These are phyloP conservation scores for Murina feae DNA, from an alignment of 2,113 vertebrate genomes.

Conservation along the genomic window DNA sequence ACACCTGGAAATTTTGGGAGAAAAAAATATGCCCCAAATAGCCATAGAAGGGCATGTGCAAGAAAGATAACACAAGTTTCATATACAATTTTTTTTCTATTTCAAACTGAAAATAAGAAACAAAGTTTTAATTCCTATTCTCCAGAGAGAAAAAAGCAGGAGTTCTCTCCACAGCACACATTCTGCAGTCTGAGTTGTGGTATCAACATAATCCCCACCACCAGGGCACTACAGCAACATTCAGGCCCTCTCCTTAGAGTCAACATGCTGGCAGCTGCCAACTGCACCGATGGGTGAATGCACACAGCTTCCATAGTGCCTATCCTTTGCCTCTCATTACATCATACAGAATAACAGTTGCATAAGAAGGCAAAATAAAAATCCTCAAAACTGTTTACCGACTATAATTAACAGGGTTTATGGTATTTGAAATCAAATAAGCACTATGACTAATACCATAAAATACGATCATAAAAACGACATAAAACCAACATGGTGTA, in stretches of 20 bases:
- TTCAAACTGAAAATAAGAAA: constrained; percentile 23
- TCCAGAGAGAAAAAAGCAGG: background rate
- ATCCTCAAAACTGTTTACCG: constrained; percentile 35
- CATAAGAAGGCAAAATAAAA: background rate
- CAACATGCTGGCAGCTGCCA: background rate
- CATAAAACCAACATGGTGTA: background rate
- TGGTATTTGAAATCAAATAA: constrained; percentile 41
- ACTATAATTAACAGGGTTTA: constrained; percentile 37
- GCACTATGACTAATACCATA: constrained; percentile 20
- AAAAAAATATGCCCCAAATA: background rate
- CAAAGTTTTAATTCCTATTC: background rate
- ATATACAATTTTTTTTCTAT: background rate
- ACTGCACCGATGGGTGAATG: background rate
- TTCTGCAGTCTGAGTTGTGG: background rate
- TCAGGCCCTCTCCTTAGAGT: background rate
- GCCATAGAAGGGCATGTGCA: background rate
- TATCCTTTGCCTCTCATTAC: background rate
- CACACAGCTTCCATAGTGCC: background rate
- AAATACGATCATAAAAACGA: constrained; percentile 44
- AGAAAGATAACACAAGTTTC: background rate
- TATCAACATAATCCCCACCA: background rate
- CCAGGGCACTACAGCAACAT: background rate
- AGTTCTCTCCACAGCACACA: background rate
- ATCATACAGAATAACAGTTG: background rate
- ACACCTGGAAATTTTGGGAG: background rate